Percentiles rank a stretch among this genome's conserved stretches.
These are phyloP conservation scores for Rhadinocentrus ornatus DNA, from an alignment of 2,797 vertebrate species.

Conservation along the genomic window DNA sequence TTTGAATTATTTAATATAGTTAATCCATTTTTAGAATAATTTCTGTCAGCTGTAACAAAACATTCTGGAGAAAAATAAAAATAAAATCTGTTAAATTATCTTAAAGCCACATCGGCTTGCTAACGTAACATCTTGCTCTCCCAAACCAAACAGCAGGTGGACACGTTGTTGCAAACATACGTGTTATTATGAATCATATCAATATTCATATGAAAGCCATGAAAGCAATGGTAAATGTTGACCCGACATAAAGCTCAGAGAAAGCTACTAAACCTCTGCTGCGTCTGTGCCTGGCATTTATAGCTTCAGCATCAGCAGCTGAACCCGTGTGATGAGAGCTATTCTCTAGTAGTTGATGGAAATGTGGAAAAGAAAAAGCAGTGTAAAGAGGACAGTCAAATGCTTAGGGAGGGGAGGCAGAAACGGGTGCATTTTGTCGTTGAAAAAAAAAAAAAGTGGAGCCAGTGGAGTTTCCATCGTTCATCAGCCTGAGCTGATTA, in stretches of 20 bases:
- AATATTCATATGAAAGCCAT: slow-evolving; percentile 40
- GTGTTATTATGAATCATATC: slow-evolving; percentile 11
- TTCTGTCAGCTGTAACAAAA: neutral
- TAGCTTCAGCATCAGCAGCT: slow-evolving; percentile 63
- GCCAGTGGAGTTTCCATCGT: slow-evolving; percentile 82
- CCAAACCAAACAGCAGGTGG: slow-evolving; percentile 1
- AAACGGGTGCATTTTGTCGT: slow-evolving; percentile 35
- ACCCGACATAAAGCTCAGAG: slow-evolving; percentile 35
- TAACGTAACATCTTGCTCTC: neutral
- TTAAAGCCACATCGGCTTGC: neutral
- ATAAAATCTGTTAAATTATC: neutral
- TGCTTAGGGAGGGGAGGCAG: slow-evolving; percentile 5
- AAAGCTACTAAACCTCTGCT: slow-evolving; percentile 26
- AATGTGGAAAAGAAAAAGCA: slow-evolving; percentile 24
- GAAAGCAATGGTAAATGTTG: slow-evolving; percentile 35
- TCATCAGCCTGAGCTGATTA: slow-evolving; percentile 82
- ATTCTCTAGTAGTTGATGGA: slow-evolving; percentile 58
- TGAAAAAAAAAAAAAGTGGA: slow-evolving; percentile 43
- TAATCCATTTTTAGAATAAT: neutral
- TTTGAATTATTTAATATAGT: slow-evolving; percentile 1
- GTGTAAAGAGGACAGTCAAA: slow-evolving; percentile 64
- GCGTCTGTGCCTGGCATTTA: slow-evolving; percentile 61
- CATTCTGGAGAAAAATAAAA: neutral
- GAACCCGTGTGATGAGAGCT: slow-evolving; percentile 59
- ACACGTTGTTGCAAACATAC: neutral